phyloP scores from a whole-genome alignment of 2,797 vertebrate species.

The Sphaeramia orbicularis region DNA sequence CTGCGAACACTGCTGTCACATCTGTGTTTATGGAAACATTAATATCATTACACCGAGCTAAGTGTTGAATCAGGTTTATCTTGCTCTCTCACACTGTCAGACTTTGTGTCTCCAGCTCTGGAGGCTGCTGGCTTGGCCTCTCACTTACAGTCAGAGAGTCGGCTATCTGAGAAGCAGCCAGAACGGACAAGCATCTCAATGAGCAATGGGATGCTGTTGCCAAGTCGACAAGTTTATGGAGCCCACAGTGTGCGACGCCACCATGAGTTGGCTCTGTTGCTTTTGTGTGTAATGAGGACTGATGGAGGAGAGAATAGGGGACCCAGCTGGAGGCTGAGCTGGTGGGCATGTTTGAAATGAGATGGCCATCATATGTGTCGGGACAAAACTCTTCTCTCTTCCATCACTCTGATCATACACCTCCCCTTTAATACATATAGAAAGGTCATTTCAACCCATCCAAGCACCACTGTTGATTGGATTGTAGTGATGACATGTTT shows the following conservation, averaged over 20 bases:
- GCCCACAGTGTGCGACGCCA: constrained; percentile 30
- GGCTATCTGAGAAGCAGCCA: constrained; percentile 36
- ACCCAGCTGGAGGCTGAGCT: constrained; percentile 52
- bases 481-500: background rate
- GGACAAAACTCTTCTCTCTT: constrained; percentile 9
- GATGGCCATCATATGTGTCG: constrained; percentile 16
- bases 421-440: background rate
- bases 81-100: constrained; percentile 16
- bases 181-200: constrained; percentile 21
- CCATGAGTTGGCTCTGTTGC: constrained; percentile 44
- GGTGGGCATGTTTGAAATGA: constrained; percentile 30
- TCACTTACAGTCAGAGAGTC: constrained; percentile 29
- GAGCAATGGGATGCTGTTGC: constrained; percentile 53
- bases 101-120: constrained; percentile 27
- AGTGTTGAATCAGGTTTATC: constrained; percentile 2
- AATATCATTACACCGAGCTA: background rate
- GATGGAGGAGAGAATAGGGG: constrained; percentile 52
- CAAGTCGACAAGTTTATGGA: constrained; percentile 52
- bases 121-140: constrained; percentile 18
- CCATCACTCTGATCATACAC: background rate
- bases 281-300: constrained; percentile 56
- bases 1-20: constrained; percentile 9
- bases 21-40: background rate
- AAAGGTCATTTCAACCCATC: constrained; percentile 6
- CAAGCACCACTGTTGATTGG: background rate